phyloP scores from a whole-genome alignment of 2,113 vertebrate genomes.

The Macrotus californicus region DNA sequence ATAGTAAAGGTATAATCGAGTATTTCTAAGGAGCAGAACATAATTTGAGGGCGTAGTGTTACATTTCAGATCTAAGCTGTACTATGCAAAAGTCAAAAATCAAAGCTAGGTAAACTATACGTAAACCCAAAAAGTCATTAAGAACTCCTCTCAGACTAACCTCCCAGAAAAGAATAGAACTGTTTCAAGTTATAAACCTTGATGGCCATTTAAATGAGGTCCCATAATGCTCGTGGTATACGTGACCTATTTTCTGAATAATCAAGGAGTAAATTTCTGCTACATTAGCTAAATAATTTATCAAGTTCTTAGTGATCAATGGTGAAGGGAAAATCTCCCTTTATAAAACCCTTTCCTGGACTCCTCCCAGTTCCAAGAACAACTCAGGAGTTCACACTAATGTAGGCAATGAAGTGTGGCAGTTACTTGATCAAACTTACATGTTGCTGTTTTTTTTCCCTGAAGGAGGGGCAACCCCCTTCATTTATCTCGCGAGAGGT shows the following conservation, averaged over 20 bases:
- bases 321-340: not conserved
- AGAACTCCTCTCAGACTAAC: not conserved
- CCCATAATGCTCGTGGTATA: not conserved
- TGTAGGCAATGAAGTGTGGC: not conserved
- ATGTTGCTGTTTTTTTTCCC: not conserved
- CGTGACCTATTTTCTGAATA: constrained; percentile 18
- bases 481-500: constrained; percentile 92
- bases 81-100: not conserved
- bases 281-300: constrained; percentile 3
- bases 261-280: not conserved
- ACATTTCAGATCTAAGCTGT: not conserved
- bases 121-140: not conserved
- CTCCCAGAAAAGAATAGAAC: not conserved
- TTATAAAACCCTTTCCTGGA: not conserved
- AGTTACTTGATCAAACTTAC: constrained; percentile 36
- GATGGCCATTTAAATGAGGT: constrained; percentile 4
- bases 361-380: not conserved
- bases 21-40: not conserved
- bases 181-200: constrained; percentile 13
- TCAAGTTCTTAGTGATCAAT: not conserved
- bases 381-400: not conserved
- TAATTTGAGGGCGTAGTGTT: not conserved
- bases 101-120: not conserved
- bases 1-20: not conserved
- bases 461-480: constrained; percentile 91